Base-by-base conservation (phyloP, 2,113 vertebrate species). In the Gadus chalcogrammus region DNA sequence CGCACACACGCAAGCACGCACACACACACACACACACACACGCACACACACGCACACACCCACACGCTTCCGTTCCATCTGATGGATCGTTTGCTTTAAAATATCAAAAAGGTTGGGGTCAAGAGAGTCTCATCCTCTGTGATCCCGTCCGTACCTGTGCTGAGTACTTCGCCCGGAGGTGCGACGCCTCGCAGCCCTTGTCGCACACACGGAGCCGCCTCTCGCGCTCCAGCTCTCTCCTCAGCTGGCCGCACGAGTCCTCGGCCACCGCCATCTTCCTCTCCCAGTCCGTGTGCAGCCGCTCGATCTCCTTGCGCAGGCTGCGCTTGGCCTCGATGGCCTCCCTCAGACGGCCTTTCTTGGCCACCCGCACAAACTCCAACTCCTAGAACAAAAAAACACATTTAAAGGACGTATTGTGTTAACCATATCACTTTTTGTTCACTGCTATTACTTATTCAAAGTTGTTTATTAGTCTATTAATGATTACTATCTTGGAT, bases 201-300 rank as follows among this genome's bases (percentile, higher is more conserved):
- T 97, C 97, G 0, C 97, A 99, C 58, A 95, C 94, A 0, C 95
- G 92, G 59, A 88, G 89, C 91, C 96, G 95, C 78, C 93, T 89
- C 15, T 97, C 95, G 73, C 94, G 93, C 72, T 98, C 97, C 88
- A 98, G 84, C 84, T 98, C 96, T 69, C 93, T 82, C 85, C 94
- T 95, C 74, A 99, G 94, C 27, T 94, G 92, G 66, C 93, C 82
- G 60, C 97, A 93, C 0, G 94, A 94, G 88, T 98, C 96, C 0
- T 94, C 95, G 5, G 96, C 94, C 63, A 97, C 96, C 68, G 94
- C 94, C 93, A 97, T 95, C 80, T 95, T 97, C 91, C 94, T 95
- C 85, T 98, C 97, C 0, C 94, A 95, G 80, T 99, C 97, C 0
- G 92, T 91, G 0, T 93, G 92, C 61, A 99, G 94, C 0, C 97